These are phyloP conservation scores for Manduca sexta DNA, from an alignment of 1,140 invertebrate genomes.

Conservation along the genomic window DNA sequence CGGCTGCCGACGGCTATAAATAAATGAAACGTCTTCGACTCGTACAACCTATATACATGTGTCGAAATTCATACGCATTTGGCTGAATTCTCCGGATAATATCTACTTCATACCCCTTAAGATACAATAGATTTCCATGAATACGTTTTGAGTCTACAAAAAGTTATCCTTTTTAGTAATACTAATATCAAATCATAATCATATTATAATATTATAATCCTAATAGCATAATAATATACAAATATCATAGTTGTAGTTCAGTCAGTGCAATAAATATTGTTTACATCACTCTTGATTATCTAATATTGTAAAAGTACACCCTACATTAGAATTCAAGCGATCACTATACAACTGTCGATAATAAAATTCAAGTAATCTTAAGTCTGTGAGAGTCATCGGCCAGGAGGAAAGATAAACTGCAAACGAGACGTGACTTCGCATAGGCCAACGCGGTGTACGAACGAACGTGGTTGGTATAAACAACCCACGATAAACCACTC, in stretches of 20 bases:
- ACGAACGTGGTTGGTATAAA: conserved; percentile 1
- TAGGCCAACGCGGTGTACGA: neutral
- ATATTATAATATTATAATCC: neutral
- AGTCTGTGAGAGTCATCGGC: neutral
- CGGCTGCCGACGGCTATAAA: conserved; percentile 25
- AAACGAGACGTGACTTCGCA: conserved; percentile 1
- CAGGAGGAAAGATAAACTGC: neutral
- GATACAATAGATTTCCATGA: neutral
- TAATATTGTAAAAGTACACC: no score
- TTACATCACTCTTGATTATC: no score
- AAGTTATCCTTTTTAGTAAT: no score
- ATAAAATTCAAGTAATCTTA: neutral
- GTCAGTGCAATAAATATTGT: conserved; percentile 10
- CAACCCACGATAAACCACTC: neutral
- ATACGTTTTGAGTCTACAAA: no score
- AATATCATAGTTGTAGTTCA: conserved; percentile 2
- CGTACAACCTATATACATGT: conserved; percentile 15
- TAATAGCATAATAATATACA: conserved; percentile 2
- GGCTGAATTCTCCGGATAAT: conserved; percentile 21
- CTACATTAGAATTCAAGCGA: neutral
- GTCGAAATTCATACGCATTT: conserved; percentile 15
- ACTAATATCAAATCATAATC: neutral
- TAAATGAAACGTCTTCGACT: conserved; percentile 19
- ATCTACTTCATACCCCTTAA: neutral
- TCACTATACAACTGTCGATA: neutral